A percentile compares a stretch with the other conserved stretches of the same genome.
phyloP scores from a whole-genome alignment of 2,888 invertebrate genomes.

The Drosophila rellima region DNA sequence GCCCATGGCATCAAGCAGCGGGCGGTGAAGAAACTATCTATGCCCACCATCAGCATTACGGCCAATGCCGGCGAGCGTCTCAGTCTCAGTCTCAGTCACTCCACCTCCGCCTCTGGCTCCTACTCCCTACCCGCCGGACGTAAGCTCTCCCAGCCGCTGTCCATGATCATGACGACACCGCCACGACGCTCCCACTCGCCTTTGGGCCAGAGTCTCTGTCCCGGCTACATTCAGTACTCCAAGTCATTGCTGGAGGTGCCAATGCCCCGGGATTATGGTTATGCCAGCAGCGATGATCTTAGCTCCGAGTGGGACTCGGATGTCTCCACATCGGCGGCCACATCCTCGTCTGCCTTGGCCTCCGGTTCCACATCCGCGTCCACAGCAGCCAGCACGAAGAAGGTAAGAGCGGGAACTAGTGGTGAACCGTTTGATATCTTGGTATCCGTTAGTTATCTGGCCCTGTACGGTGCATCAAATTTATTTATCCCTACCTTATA shows the following conservation, averaged over 20 bases:
- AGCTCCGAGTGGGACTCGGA: conserved; percentile 97
- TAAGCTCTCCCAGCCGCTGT: conserved; percentile 49
- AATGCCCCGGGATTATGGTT: conserved; percentile 92
- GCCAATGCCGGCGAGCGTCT: conserved; percentile 65
- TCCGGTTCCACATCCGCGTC: conserved; percentile 32
- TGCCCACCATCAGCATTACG: conserved; percentile 78
- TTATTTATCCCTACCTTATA: background rate
- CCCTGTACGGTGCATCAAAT: background rate
- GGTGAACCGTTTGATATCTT: background rate
- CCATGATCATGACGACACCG: conserved; percentile 28
- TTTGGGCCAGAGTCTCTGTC: conserved; percentile 86
- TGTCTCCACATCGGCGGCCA: conserved; percentile 85
- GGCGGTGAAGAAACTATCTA: conserved; percentile 74
- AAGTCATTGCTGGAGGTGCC: conserved; percentile 92
- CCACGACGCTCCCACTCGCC: conserved; percentile 81
- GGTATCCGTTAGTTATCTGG: background rate
- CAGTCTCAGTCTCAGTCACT: conserved; percentile 28
- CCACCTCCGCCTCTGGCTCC: conserved; percentile 35
- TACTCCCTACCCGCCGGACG: conserved; percentile 41
- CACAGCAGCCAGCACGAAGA: conserved; percentile 51
- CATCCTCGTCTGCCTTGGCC: conserved; percentile 24
- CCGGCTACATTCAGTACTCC: conserved; percentile 93
- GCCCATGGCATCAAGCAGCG: conserved; percentile 83
- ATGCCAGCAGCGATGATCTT: conserved; percentile 95
- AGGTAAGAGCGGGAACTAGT: conserved; percentile 47